Conservation (phyloP, 1,140 invertebrate species). For the Oncopodura yosiiana region DNA sequence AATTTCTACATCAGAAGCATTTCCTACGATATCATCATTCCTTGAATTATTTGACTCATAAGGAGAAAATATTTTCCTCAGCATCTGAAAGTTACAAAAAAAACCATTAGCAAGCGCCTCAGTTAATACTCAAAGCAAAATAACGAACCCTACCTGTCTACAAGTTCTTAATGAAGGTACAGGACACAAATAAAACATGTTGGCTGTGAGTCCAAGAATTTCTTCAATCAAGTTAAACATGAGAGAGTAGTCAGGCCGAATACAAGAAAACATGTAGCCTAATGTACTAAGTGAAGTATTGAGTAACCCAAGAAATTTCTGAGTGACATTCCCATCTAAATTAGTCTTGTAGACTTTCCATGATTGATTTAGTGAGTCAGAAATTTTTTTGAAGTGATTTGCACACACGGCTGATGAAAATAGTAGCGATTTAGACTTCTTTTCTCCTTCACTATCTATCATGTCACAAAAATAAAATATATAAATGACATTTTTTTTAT, state of each 20-base stretch:
- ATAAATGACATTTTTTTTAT: no score
- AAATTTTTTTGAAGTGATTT: slow-evolving; percentile 27
- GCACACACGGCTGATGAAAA: slow-evolving; percentile 11
- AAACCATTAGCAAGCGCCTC: no score
- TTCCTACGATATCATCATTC: not conserved
- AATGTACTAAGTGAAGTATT: slow-evolving; percentile 55
- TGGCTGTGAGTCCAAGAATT: slow-evolving; percentile 62
- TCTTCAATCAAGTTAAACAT: slow-evolving; percentile 68
- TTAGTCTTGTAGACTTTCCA: slow-evolving; percentile 46
- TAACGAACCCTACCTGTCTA: slow-evolving; percentile 49
- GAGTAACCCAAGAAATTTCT: slow-evolving; percentile 63
- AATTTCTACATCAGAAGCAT: not conserved
- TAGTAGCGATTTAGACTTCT: slow-evolving; percentile 17
- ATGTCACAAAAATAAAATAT: not conserved
- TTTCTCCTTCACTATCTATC: slow-evolving; percentile 20
- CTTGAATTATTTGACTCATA: slow-evolving; percentile 57
- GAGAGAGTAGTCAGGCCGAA: slow-evolving; percentile 57
- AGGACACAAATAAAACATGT: slow-evolving; percentile 58
- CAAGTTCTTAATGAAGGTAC: slow-evolving; percentile 63
- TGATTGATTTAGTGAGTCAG: slow-evolving; percentile 15
- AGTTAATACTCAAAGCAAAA: no score
- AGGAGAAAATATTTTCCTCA: slow-evolving; percentile 72
- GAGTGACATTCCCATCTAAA: slow-evolving; percentile 56
- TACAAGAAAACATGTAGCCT: slow-evolving; percentile 59
- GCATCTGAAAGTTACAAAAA: slow-evolving; percentile 51